Conservation (phyloP, 2,113 vertebrate genomes). For the Phodopus roborovskii region DNA sequence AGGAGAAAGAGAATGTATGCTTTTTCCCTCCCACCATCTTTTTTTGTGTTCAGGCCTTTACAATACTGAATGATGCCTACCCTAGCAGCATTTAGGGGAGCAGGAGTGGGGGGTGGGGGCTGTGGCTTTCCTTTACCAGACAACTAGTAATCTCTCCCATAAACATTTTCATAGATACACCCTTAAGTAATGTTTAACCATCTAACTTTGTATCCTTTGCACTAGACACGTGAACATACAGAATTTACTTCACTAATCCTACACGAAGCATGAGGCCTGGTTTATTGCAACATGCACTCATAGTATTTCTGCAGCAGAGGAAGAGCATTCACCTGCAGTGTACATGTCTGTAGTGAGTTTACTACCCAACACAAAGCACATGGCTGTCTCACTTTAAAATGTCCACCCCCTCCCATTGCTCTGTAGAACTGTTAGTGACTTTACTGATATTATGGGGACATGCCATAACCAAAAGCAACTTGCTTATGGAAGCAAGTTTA, state of each 20-base stretch:
- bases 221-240: background rate
- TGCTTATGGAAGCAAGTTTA: background rate
- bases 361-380: background rate
- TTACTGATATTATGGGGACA: background rate
- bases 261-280: too few species aligned
- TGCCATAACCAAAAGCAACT: background rate
- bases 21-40: background rate
- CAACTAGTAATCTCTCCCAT: background rate
- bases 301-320: background rate
- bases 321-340: background rate
- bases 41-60: background rate
- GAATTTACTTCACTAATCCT: background rate
- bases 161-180: background rate
- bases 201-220: too few species aligned
- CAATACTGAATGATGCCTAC: background rate
- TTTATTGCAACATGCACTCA: accelerated
- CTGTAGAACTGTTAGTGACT: too few species aligned
- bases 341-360: background rate
- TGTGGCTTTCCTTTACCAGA: background rate
- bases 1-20: background rate
- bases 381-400: background rate
- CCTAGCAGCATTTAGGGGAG: background rate
- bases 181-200: background rate
- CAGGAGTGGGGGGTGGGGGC: too few species aligned
- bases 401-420: background rate